Base-by-base conservation (phyloP, 2,888 invertebrate genomes). In the Rhogogaster chlorosoma region DNA sequence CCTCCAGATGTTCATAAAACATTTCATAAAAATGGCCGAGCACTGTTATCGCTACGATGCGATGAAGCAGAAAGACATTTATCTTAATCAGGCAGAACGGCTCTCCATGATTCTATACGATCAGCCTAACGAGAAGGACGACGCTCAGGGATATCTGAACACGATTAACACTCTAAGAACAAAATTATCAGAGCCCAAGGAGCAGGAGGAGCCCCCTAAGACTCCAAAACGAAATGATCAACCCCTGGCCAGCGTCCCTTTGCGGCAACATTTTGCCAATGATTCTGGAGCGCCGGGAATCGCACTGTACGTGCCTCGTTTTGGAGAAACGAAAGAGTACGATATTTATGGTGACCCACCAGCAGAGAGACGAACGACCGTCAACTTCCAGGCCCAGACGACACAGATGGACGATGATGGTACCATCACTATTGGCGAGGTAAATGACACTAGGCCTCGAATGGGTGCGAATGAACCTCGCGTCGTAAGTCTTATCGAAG, bases 21-120 rank as follows among this genome's bases (percentile, higher is more conserved):
- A 97, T 89, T 96, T 97, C 89, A 95, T 97, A 53, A 94, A 95
- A 83, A 96, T 97, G 95, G 95, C 96, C 0, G 94, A 95, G 83
- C 95, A 94, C 78, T 96, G 96, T 87, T 95, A 95, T 22, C 94
- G 95, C 86, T 95, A 96, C 86, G 94, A 95, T 15, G 95, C 96
- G 0, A 93, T 94, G 29, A 94, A 94, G 85, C 96, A 96, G 89
- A 96, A 96, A 9, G 93, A 95, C 1, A 95, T 96, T 85, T 97
- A 97, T 89, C 93, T 97, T 61, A 95, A 96, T 86, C 97, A 97
- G 89, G 96, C 96, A 0, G 95, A 95, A 86, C 94, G 96, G 82
- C 93, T 98, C 2, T 95, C 96, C 61, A 94, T 94, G 85, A 93
- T 97, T 18, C 92, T 96, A 32, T 93, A 94, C 85, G 96, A 96